These are phyloP conservation scores for Synodontis membranacea DNA, from an alignment of 2,113 vertebrate genomes.

Conservation along the genomic window DNA sequence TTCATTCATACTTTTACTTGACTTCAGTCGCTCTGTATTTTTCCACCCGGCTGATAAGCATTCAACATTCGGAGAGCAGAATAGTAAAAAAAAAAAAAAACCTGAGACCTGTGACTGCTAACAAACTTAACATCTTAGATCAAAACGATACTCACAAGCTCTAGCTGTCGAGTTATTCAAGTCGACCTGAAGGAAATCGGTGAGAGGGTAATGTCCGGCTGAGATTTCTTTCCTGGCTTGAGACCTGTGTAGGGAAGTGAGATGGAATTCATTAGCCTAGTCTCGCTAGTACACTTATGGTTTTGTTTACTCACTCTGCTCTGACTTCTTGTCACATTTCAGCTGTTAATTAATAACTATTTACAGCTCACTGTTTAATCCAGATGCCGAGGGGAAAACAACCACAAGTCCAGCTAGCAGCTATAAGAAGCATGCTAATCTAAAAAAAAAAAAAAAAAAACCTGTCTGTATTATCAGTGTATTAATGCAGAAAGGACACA, in stretches of 20 bases:
- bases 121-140: neutral
- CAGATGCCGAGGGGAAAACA: neutral
- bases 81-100: neutral
- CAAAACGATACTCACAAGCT: neutral
- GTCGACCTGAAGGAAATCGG: neutral
- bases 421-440: neutral
- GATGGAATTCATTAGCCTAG: neutral
- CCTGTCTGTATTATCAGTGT: neutral
- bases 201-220: neutral
- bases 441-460: neutral
- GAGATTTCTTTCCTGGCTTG: neutral
- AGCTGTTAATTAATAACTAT: slow-evolving; percentile 40
- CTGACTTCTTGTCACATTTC: slow-evolving; percentile 1
- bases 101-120: neutral
- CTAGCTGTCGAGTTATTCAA: neutral
- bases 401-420: slow-evolving; percentile 2
- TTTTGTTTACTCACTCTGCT: neutral
- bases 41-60: too few relatives aligned
- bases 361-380: slow-evolving; percentile 13
- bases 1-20: too few relatives aligned
- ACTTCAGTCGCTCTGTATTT: too few relatives aligned
- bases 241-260: neutral
- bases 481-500: neutral
- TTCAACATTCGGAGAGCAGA: neutral
- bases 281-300: neutral